Conservation (phyloP, 1,140 invertebrate species). For the Zaprionus nigranus region DNA sequence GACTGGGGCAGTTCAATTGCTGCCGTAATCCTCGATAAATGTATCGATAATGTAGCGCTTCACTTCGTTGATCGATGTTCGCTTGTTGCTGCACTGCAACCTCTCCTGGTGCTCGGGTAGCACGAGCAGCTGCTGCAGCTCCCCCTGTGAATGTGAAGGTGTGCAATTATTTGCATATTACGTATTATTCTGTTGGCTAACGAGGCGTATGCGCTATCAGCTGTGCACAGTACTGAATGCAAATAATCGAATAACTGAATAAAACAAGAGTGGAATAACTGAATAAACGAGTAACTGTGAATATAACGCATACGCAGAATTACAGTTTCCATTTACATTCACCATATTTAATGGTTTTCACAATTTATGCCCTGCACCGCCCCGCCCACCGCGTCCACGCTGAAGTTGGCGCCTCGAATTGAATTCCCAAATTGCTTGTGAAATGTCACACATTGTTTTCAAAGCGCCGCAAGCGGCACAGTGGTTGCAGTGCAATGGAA, state of each 20-base stretch:
- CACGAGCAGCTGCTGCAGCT: slow-evolving; percentile 77
- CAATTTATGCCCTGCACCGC: slow-evolving; percentile 13
- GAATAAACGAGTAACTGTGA: neutral
- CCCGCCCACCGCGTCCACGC: neutral
- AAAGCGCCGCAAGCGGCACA: neutral
- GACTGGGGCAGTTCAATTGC: slow-evolving; percentile 54
- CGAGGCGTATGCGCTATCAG: slow-evolving; percentile 61
- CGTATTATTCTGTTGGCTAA: slow-evolving; percentile 49
- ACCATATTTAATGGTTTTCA: slow-evolving; percentile 35
- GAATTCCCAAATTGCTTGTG: slow-evolving; percentile 36
- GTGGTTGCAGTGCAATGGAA: slow-evolving; percentile 11
- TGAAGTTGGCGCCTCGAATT: neutral
- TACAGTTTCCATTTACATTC: slow-evolving; percentile 31
- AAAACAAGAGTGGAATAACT: neutral
- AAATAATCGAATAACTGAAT: slow-evolving; percentile 3
- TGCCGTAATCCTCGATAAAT: slow-evolving; percentile 80
- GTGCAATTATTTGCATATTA: slow-evolving; percentile 51
- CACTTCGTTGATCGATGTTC: slow-evolving; percentile 83
- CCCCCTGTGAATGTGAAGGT: slow-evolving; percentile 63
- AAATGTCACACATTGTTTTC: slow-evolving; percentile 38
- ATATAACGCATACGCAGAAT: slow-evolving; percentile 31
- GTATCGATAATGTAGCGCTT: slow-evolving; percentile 84
- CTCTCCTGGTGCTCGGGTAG: slow-evolving; percentile 80
- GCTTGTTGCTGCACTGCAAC: slow-evolving; percentile 76
- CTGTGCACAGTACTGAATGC: slow-evolving; percentile 24